Evolutionary conservation across 2,888 invertebrate genomes (phyloP), one percentile per base, ranked within the genome.

Genomic region (Tenodera sinensis): DNA sequence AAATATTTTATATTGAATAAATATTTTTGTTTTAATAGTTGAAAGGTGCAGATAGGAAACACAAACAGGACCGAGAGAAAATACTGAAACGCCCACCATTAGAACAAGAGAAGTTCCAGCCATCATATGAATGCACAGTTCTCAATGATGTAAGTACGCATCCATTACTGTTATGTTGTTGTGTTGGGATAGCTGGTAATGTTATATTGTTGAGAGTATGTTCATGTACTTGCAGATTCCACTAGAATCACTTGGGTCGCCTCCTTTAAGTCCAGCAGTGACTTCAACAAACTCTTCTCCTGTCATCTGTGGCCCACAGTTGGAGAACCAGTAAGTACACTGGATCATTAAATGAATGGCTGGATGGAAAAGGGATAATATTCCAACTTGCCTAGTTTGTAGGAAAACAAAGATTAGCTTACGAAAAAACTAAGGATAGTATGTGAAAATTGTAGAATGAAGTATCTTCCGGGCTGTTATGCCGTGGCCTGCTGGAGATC

Each of bases 1-100:
- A 71, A 1, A 20, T 4, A 20, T 71, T 71, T 71, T 15, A 20
- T 2, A 20, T 54, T 54, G 14, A 20, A 0, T 54, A 34, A 34
- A 34, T 8, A 28, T 28, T 81, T 87, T 71, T 87, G 2, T 34
- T 97, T 83, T 97, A 97, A 93, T 96, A 98, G 94, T 94, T 99
- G 90, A 99, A 99, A 93, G 99, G 99, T 4, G 99, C 99, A 0
- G 99, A 99, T 93, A 95, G 99, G 87, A 99, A 99, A 92, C 98
- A 99, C 93, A 99, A 99, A 93, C 99, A 99, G 92, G 99, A 99
- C 93, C 94, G 98, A 1, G 99, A 99, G 93, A 99, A 98, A 93
- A 97, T 99, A 92, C 95, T 97, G 93, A 97, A 98, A 90, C 95
- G 98, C 88, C 97, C 98, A 7, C 94, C 96, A 27, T 94, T 96